phyloP scores from a whole-genome alignment of 2,113 vertebrate genomes.

The Cisticola juncidis region DNA sequence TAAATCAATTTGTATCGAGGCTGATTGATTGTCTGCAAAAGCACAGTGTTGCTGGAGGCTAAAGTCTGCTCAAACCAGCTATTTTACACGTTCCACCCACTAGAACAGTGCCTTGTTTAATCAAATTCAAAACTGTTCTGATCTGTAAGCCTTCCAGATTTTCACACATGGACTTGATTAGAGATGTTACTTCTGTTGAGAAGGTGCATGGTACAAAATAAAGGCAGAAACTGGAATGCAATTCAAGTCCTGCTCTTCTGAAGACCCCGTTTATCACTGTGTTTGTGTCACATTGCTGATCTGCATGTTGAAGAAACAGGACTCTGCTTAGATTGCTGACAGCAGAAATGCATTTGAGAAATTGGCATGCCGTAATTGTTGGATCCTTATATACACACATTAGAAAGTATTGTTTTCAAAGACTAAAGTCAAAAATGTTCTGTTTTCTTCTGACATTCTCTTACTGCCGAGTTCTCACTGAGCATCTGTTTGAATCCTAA shows the following conservation, averaged over 20 bases:
- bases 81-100: not conserved
- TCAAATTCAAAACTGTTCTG: not conserved
- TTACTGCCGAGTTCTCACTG: not conserved
- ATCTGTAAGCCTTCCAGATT: not conserved
- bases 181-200: not conserved
- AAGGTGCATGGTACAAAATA: not conserved
- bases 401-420: not conserved
- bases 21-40: slow-evolving; percentile 47
- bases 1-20: slow-evolving; percentile 46
- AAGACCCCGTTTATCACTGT: not conserved
- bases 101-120: not conserved
- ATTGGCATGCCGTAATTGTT: not conserved
- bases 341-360: not conserved
- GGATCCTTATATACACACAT: not conserved
- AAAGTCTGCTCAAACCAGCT: not conserved
- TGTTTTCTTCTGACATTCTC: not conserved
- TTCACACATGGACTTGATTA: not conserved
- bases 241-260: not conserved
- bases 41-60: not conserved
- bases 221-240: not conserved
- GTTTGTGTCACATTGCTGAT: not conserved
- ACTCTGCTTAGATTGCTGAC: not conserved
- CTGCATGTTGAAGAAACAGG: not conserved
- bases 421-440: not conserved
- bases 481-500: not conserved